Percentiles rank a stretch among this genome's conserved stretches.
Evolutionary conservation across 2,888 invertebrate genomes (phyloP).

Genomic region (Drosophila dives): DNA sequence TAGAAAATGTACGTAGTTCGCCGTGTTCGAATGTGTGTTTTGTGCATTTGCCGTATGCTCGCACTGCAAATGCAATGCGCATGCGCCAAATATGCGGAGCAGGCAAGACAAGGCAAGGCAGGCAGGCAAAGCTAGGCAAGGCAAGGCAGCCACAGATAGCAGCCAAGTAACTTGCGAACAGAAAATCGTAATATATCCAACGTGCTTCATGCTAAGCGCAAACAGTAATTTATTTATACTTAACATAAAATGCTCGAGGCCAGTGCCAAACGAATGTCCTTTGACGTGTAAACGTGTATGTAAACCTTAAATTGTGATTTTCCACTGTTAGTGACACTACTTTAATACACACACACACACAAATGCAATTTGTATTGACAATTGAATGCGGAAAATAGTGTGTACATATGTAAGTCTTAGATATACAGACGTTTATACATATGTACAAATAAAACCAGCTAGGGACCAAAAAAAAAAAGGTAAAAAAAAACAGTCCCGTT

Average conservation of each 20-base stretch:
- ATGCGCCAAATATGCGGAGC: conserved; percentile 35
- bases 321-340: conserved; percentile 43
- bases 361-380: conserved; percentile 47
- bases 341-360: conserved; percentile 35
- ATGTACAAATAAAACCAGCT: conserved; percentile 16
- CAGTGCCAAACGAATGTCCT: conserved; percentile 71
- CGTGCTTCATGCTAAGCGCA: conserved; percentile 58
- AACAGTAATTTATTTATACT: conserved; percentile 58
- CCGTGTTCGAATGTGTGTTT: conserved; percentile 2
- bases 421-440: conserved; percentile 4
- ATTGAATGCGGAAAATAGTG: conserved; percentile 50
- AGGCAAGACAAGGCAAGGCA: conserved; percentile 3
- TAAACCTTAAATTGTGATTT: conserved; percentile 38
- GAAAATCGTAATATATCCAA: conserved; percentile 65
- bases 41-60: conserved; percentile 40
- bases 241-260: conserved; percentile 61
- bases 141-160: conserved; percentile 40
- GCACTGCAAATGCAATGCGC: conserved; percentile 35
- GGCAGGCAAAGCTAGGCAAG: conserved; percentile 20
- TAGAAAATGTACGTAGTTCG: background rate
- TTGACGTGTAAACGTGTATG: conserved; percentile 58
- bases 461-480: conserved; percentile 2
- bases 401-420: conserved; percentile 39
- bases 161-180: conserved; percentile 63
- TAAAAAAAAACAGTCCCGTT: conserved; percentile 9